These are phyloP conservation scores for Pectinophora gossypiella DNA, from an alignment of 1,140 invertebrate genomes.

Conservation along the genomic window DNA sequence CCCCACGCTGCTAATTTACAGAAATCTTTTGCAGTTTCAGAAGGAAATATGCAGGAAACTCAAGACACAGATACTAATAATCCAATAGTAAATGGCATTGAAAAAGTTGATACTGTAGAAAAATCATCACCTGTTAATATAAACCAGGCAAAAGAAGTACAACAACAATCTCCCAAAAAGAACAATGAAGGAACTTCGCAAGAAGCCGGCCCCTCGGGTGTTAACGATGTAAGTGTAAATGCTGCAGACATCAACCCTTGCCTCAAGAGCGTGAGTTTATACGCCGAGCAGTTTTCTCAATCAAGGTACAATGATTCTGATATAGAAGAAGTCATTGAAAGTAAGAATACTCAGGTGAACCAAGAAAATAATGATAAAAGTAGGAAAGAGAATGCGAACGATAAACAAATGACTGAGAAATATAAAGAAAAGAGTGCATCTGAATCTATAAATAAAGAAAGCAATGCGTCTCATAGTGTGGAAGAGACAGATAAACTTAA, in stretches of 20 bases:
- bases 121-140: neutral
- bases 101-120: neutral
- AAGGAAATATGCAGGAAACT: too few relatives aligned
- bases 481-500: neutral
- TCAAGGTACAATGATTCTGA: constrained; percentile 35
- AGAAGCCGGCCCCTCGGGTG: neutral
- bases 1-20: too few relatives aligned
- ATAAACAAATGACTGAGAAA: neutral
- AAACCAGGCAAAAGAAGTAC: too few relatives aligned
- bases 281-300: constrained; percentile 34
- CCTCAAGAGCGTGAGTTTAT: constrained; percentile 49
- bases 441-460: constrained; percentile 4
- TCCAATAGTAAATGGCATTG: neutral
- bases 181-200: neutral
- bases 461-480: neutral
- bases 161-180: too few relatives aligned
- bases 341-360: too few relatives aligned
- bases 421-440: constrained; percentile 4
- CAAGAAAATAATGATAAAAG: constrained; percentile 13
- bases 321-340: too few relatives aligned
- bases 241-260: constrained; percentile 37
- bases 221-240: too few relatives aligned
- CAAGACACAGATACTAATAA: too few relatives aligned
- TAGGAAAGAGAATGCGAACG: neutral
- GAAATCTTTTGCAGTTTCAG: too few relatives aligned